Evolutionary conservation across 2,888 invertebrate species (phyloP).

Genomic region (Eupithecia tripunctaria): DNA sequence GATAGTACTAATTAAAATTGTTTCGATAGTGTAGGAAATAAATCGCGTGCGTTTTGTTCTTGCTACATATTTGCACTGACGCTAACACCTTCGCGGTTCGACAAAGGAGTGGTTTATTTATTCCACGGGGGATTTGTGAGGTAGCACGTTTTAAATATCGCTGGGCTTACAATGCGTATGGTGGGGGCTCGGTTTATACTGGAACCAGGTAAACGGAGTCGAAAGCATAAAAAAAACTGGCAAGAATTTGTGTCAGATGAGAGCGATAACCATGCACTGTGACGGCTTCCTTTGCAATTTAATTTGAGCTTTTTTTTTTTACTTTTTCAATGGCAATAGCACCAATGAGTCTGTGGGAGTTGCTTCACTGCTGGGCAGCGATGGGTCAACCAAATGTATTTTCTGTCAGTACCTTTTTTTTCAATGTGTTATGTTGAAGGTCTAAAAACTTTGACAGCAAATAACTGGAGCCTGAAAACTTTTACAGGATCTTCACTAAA

Average conservation of each 20-base stretch:
- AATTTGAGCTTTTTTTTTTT: neutral
- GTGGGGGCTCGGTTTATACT: constrained; percentile 4
- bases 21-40: constrained; percentile 66
- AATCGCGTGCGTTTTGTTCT: constrained; percentile 66
- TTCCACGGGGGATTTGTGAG: constrained; percentile 64
- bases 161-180: constrained; percentile 36
- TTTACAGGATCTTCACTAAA: neutral
- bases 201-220: neutral
- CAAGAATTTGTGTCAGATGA: neutral
- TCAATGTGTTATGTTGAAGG: neutral
- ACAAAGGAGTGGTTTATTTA: constrained; percentile 56
- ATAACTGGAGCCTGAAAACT: neutral
- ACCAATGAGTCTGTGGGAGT: neutral
- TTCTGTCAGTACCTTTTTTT: neutral
- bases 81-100: constrained; percentile 65
- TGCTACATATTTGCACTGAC: constrained; percentile 73
- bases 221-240: neutral
- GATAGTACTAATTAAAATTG: constrained; percentile 73
- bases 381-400: neutral
- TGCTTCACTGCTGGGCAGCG: neutral
- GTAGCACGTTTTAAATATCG: constrained; percentile 68
- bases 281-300: neutral
- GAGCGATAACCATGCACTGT: neutral
- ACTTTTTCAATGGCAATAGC: neutral
- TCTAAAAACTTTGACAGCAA: neutral